Evolutionary conservation across 2,797 vertebrate species (phyloP), one percentile per base, ranked within the genome.

Genomic region (Geotrypetes seraphini): DNA sequence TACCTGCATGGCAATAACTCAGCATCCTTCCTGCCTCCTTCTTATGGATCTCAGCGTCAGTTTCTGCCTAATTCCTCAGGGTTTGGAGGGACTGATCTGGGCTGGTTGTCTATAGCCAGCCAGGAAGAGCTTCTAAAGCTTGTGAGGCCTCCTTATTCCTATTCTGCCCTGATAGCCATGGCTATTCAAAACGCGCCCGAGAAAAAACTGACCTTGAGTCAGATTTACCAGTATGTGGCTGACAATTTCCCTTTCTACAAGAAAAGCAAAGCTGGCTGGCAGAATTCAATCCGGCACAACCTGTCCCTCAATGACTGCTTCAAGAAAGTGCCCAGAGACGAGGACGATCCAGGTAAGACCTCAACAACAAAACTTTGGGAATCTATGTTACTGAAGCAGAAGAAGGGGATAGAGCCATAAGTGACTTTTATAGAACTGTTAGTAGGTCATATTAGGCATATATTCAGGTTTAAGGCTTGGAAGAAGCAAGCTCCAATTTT

Each of bases 91-190:
- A 79, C 89, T 3, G 91, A 94, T 51, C 72, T 97, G 52, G 82
- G 91, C 48, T 97, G 93, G 93, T 60, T 96, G 45, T 90, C 92
- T 31, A 78, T 93, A 65, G 86, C 90, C 45, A 89, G 88, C 60
- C 93, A 92, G 66, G 92, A 96, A 81, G 93, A 96, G 65, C 82
- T 96, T 59, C 78, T 96, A 62, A 93, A 93, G 71, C 68, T 97
- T 58, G 92, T 96, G 40, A 81, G 93, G n/a, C 95, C 95, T 4
- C 95, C 93, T 0, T 98, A 97, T 65, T 98, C 94, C 1, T 98
- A 98, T 76, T 98, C 95, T 0, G 95, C 95, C 16, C 88, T 98
- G 36, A 98, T 98, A 39, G 94, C 95, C 64, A 98, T 98, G 94
- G 92, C 95, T 47, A 96, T 98, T 68, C 94, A 98, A 73, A 93